Percentiles rank a stretch among this genome's conserved stretches.
phyloP scores from a whole-genome alignment of 2,113 vertebrate species.

The Trematomus loennbergii region DNA sequence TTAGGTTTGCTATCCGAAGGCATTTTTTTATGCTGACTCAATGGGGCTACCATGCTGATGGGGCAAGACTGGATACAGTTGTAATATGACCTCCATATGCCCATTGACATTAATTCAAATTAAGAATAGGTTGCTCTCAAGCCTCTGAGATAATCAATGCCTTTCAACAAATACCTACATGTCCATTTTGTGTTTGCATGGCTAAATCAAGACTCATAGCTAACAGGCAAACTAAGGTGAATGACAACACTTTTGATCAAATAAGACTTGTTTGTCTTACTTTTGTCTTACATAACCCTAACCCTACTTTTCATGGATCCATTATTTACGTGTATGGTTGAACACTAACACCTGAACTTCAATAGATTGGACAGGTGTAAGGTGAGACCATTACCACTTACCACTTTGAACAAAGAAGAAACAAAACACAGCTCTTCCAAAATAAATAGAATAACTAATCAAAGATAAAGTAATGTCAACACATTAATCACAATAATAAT shows the following conservation, averaged over 20 bases:
- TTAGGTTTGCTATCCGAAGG: conserved; percentile 49
- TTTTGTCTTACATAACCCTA: not conserved
- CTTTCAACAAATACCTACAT: conserved; percentile 55
- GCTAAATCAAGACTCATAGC: conserved; percentile 67
- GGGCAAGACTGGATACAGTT: conserved; percentile 73
- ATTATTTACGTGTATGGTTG: not conserved
- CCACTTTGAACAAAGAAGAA: not conserved
- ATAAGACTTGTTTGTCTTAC: not conserved
- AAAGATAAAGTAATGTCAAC: no score
- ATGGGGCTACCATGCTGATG: conserved; percentile 48
- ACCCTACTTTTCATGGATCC: not conserved
- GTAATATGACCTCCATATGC: conserved; percentile 78
- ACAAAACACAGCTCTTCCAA: not conserved
- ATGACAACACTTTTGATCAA: conserved; percentile 38
- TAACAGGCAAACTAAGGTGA: conserved; percentile 29
- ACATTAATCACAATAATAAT: no score
- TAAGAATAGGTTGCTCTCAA: conserved; percentile 66
- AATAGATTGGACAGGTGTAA: not conserved
- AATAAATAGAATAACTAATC: no score
- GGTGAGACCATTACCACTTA: not conserved
- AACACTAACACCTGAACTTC: not conserved
- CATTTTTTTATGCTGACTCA: conserved; percentile 74
- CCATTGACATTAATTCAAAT: conserved; percentile 70
- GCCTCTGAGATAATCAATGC: conserved; percentile 71
- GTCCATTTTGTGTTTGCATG: conserved; percentile 66